Evolutionary conservation across 2,113 vertebrate genomes (phyloP).

Genomic region (Gopherus flavomarginatus): DNA sequence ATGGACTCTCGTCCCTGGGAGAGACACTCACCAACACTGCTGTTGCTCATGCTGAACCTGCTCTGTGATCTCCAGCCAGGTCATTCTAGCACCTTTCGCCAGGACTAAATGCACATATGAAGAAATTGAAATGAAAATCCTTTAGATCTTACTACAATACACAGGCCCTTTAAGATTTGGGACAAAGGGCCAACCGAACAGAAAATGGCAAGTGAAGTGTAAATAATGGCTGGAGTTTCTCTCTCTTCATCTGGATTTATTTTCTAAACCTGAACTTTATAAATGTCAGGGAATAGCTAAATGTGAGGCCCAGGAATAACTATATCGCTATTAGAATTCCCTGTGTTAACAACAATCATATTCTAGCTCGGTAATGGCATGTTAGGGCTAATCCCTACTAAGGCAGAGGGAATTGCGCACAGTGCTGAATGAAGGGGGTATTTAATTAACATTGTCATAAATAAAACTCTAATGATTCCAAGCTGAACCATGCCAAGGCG

Average conservation of each 20-base stretch:
- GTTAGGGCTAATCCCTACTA: slow-evolving; percentile 5
- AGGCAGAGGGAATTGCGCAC: neutral
- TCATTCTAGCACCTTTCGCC: accelerated
- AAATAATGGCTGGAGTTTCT: neutral
- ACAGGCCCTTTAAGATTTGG: neutral
- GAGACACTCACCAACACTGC: neutral
- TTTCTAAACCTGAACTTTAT: slow-evolving; percentile 80
- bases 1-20: neutral
- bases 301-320: slow-evolving; percentile 60
- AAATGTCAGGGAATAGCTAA: slow-evolving; percentile 76
- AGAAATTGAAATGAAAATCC: neutral
- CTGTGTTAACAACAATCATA: neutral
- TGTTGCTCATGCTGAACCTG: neutral
- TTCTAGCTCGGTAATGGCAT: slow-evolving; percentile 34
- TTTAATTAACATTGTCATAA: slow-evolving; percentile 48
- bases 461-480: neutral
- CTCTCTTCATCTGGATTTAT: slow-evolving; percentile 27
- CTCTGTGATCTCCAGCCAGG: neutral
- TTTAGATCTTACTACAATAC: neutral
- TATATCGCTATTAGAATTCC: slow-evolving; percentile 67
- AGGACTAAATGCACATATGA: accelerated
- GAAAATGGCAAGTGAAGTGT: accelerated
- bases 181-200: neutral
- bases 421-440: slow-evolving; percentile 47
- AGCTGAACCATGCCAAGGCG: neutral